phyloP scores from a whole-genome alignment of 1,140 invertebrate species.

The Drosophila tropicalis region DNA sequence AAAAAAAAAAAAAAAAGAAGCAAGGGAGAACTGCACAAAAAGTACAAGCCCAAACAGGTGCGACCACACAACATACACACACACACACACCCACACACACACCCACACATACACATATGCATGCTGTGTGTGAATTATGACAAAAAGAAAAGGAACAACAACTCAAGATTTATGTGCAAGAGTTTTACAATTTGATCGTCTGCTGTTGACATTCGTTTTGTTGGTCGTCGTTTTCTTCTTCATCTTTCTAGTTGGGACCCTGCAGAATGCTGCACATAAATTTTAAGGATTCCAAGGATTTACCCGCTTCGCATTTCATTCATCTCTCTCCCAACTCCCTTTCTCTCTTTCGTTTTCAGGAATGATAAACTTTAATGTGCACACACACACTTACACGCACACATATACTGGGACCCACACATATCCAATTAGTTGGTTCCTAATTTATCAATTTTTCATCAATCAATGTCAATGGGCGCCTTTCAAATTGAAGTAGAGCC shows the following conservation, averaged over 20 bases:
- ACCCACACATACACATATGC: neutral
- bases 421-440: conserved; percentile 49
- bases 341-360: neutral
- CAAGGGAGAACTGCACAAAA: conserved; percentile 43
- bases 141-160: conserved; percentile 50
- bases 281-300: conserved; percentile 44
- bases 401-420: neutral
- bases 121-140: conserved; percentile 49
- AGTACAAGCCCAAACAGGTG: conserved; percentile 53
- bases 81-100: conserved; percentile 7
- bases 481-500: conserved; percentile 20
- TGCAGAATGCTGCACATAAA: conserved; percentile 66
- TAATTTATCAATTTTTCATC: conserved; percentile 73
- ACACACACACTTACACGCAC: neutral
- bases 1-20: neutral
- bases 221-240: conserved; percentile 15
- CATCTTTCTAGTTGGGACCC: conserved; percentile 40
- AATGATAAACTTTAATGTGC: conserved; percentile 11
- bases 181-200: conserved; percentile 76
- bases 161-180: conserved; percentile 74
- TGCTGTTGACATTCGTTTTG: conserved; percentile 63
- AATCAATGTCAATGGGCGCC: conserved; percentile 70
- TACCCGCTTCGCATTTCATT: neutral
- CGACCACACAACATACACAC: conserved; percentile 29
- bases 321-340: conserved; percentile 4